phyloP scores from a whole-genome alignment of 2,113 vertebrate species.

The Oreocharis arfaki region DNA sequence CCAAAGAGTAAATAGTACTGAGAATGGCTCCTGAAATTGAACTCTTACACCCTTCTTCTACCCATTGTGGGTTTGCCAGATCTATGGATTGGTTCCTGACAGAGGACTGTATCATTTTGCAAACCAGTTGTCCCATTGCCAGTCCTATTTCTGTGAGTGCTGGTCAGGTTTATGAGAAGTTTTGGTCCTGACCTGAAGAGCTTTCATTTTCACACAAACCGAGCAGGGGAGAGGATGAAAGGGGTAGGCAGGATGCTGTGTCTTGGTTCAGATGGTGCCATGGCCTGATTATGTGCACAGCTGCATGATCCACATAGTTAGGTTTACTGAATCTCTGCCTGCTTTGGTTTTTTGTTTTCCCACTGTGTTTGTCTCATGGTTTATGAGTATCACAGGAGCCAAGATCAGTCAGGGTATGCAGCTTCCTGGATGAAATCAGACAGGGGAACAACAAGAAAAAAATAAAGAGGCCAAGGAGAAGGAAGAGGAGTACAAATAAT shows the following conservation, averaged over 20 bases:
- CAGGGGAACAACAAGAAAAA: background rate
- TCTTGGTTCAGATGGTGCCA: background rate
- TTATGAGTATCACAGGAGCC: background rate
- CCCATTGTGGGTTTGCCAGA: background rate
- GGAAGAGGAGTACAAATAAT: background rate
- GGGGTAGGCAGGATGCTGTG: fast-evolving
- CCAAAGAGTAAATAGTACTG: background rate
- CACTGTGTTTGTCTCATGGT: background rate
- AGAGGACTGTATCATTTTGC: background rate
- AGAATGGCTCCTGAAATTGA: background rate
- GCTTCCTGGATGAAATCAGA: background rate
- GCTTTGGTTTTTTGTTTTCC: background rate
- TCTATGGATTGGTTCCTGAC: background rate
- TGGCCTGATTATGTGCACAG: background rate
- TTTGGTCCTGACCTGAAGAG: background rate
- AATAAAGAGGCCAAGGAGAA: background rate
- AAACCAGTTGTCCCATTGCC: background rate
- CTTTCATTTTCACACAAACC: background rate
- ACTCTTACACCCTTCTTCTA: background rate
- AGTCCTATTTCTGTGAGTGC: background rate
- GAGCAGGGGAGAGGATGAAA: background rate
- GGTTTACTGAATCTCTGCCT: background rate
- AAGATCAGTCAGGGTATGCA: background rate
- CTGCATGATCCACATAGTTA: background rate
- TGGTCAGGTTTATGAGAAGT: background rate